Conservation (phyloP, 2,113 vertebrate genomes). For the Motacilla tschutschensis region DNA sequence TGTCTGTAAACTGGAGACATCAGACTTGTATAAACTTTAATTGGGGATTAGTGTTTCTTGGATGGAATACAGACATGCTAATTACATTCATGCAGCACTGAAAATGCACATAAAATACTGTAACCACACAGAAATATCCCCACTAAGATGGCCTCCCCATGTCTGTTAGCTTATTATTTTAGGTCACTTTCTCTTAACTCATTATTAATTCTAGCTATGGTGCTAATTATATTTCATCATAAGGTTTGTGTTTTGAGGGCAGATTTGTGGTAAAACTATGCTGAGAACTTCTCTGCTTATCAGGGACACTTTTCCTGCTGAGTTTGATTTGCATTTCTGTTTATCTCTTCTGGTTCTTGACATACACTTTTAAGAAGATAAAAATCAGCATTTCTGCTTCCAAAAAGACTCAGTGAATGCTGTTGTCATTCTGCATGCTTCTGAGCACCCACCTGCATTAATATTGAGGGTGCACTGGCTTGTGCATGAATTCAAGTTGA, state of each 20-base stretch:
- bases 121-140: not conserved
- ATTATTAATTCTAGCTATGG: slow-evolving; percentile 15
- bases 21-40: not conserved
- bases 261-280: not conserved
- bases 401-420: not conserved
- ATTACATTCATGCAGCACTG: not conserved
- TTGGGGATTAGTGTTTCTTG: not conserved
- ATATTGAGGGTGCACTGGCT: not conserved
- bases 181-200: slow-evolving; percentile 23
- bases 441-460: slow-evolving; percentile 25
- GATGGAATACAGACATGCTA: not conserved
- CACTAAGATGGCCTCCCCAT: not conserved
- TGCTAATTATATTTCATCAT: not conserved
- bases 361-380: not conserved
- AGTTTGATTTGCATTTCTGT: slow-evolving; percentile 16
- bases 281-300: not conserved
- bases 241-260: not conserved
- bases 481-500: not conserved
- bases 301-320: not conserved
- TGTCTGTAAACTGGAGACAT: slow-evolving; percentile 34
- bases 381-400: slow-evolving; percentile 41
- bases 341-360: slow-evolving; percentile 4
- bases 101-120: not conserved
- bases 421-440: slow-evolving; percentile 25
- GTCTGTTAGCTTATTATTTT: not conserved